Percentiles rank a stretch among this genome's conserved stretches.
phyloP scores from a whole-genome alignment of 2,797 vertebrate species.

The Phrynocephalus guinanensis region DNA sequence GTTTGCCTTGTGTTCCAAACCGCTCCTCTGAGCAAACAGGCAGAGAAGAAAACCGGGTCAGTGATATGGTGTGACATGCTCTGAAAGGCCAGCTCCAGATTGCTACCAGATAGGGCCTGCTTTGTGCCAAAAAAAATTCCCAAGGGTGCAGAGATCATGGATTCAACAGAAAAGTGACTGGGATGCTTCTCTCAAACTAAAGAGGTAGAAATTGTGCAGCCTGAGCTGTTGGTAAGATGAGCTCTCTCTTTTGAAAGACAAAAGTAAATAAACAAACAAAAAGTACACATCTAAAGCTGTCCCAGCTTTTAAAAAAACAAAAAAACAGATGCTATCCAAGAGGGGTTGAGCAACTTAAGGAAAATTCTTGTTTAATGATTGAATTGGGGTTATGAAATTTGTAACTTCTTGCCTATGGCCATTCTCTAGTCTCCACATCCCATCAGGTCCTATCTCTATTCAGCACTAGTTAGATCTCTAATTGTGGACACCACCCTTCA shows the following conservation, averaged over 20 bases:
- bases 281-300: slow-evolving; percentile 35
- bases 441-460: no score
- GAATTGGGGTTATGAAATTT: no score
- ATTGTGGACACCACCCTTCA: no score
- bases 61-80: background rate
- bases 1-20: background rate
- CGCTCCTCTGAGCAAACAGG: slow-evolving; percentile 4
- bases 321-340: background rate
- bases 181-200: slow-evolving; percentile 2
- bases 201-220: background rate
- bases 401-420: background rate
- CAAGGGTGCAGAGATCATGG: background rate
- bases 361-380: no score
- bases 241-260: background rate
- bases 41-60: slow-evolving; percentile 19
- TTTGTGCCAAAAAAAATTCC: background rate
- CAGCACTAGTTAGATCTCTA: no score
- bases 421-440: no score
- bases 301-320: background rate
- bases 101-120: no score
- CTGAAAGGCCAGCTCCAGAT: background rate
- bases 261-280: slow-evolving; percentile 40
- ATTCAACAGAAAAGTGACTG: background rate
- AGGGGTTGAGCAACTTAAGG: background rate
- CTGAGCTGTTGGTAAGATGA: slow-evolving; percentile 17